phyloP scores from a whole-genome alignment of 2,888 invertebrate species.

The Dryococelus australis region DNA sequence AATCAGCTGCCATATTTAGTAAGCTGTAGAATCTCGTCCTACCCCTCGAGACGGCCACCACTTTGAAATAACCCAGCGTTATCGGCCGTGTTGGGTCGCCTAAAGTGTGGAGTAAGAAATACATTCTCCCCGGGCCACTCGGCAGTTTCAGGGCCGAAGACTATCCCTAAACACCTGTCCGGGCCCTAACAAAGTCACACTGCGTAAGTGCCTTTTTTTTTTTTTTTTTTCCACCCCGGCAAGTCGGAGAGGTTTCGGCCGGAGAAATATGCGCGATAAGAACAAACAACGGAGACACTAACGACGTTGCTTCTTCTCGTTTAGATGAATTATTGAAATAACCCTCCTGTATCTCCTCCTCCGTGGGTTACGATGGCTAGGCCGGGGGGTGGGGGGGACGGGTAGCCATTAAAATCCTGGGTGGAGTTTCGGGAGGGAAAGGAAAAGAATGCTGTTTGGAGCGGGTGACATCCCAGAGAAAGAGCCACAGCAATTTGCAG shows the following conservation, averaged over 20 bases:
- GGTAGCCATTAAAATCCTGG: background rate
- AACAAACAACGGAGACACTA: background rate
- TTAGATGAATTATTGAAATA: slow-evolving; percentile 16
- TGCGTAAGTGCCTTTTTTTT: background rate
- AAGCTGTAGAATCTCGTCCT: no score
- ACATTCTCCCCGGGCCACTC: background rate
- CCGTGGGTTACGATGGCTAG: background rate
- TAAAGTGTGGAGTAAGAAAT: background rate
- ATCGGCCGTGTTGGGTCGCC: no score
- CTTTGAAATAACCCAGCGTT: no score
- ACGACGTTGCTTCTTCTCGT: background rate
- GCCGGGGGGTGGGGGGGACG: background rate
- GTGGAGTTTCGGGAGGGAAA: background rate
- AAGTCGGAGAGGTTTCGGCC: background rate
- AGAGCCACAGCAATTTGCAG: background rate
- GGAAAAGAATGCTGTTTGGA: background rate
- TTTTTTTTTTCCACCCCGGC: no score
- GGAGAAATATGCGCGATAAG: background rate
- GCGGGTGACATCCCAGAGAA: background rate
- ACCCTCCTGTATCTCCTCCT: background rate
- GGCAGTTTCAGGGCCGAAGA: background rate
- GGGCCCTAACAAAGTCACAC: background rate
- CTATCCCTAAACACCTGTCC: background rate
- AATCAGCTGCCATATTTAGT: no score
- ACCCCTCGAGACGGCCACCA: no score